A percentile compares a stretch with the other conserved stretches of the same genome.
phyloP scores from a whole-genome alignment of 2,888 invertebrate genomes.

The Eilema sororculum region DNA sequence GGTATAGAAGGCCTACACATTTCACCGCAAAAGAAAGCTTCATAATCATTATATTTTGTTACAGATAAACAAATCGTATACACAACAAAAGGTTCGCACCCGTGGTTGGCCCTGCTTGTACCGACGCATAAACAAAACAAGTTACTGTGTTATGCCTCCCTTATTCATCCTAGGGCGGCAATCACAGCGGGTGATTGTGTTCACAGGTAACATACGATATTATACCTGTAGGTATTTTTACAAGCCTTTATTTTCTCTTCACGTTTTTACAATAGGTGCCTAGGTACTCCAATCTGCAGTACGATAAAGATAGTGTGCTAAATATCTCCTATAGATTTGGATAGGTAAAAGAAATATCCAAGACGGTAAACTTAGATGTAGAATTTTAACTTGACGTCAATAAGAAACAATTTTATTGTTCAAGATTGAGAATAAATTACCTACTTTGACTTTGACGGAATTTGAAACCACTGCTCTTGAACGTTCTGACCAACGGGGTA shows the following conservation, averaged over 20 bases:
- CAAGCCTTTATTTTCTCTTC: neutral
- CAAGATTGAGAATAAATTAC: too few species aligned
- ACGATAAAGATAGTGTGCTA: too few species aligned
- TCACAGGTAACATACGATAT: slow-evolving; percentile 60
- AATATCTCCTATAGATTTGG: too few species aligned
- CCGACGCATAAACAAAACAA: slow-evolving; percentile 65
- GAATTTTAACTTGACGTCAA: too few species aligned
- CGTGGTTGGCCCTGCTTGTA: slow-evolving; percentile 75
- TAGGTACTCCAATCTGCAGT: too few species aligned
- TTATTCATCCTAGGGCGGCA: slow-evolving; percentile 76
- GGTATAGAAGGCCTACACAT: neutral
- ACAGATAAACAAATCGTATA: slow-evolving; percentile 62
- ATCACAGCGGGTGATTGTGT: slow-evolving; percentile 77
- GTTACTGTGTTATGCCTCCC: slow-evolving; percentile 76
- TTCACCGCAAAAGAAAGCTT: neutral
- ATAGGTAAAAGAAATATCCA: too few species aligned
- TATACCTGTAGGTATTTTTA: neutral
- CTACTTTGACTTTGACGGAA: too few species aligned
- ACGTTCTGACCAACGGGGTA: too few species aligned
- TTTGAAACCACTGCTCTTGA: too few species aligned
- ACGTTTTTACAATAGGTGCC: too few species aligned
- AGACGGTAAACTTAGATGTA: too few species aligned
- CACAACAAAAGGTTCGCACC: slow-evolving; percentile 66
- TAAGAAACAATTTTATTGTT: too few species aligned
- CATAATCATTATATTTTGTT: slow-evolving; percentile 15